These are phyloP conservation scores for Drosophila simulans DNA, from an alignment of 1,140 invertebrate genomes.

Conservation along the genomic window DNA sequence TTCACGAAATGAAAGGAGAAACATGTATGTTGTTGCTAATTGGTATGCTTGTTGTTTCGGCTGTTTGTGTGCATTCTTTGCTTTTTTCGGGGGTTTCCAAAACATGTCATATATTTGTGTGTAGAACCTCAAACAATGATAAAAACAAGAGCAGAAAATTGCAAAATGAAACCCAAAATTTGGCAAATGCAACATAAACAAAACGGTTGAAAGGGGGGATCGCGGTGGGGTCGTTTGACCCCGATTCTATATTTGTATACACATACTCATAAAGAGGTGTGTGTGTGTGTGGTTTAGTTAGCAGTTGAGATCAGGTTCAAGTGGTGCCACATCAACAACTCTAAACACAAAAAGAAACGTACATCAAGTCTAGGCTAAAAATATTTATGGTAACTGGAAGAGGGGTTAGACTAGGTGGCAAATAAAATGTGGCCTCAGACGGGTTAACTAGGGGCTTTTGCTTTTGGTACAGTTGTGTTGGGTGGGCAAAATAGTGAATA, in stretches of 20 bases:
- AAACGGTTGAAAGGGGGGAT: constrained; percentile 2
- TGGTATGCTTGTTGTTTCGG: constrained; percentile 41
- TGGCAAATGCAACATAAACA: constrained; percentile 43
- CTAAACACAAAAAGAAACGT: constrained; percentile 20
- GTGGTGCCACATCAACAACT: constrained; percentile 46
- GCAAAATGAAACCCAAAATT: constrained; percentile 40
- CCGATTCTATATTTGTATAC: constrained; percentile 11
- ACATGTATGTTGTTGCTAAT: constrained; percentile 43
- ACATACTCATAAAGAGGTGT: background rate
- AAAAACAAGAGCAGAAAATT: constrained; percentile 36
- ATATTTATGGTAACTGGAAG: background rate
- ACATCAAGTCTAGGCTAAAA: constrained; percentile 38
- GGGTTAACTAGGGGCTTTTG: constrained; percentile 29
- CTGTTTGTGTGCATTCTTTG: constrained; percentile 16
- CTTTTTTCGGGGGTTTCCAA: constrained; percentile 15
- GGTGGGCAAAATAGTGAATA: constrained; percentile 1
- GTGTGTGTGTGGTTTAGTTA: constrained; percentile 24
- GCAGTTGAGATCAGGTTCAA: constrained; percentile 46
- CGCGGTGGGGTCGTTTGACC: constrained; percentile 7
- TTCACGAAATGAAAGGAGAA: background rate
- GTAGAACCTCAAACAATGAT: constrained; percentile 22
- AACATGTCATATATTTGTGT: constrained; percentile 43
- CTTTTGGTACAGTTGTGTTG: constrained; percentile 29
- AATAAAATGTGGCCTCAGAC: constrained; percentile 33
- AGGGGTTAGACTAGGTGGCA: constrained; percentile 7